Conservation (phyloP, 1,140 invertebrate species). For the Papilio aristodemus region DNA sequence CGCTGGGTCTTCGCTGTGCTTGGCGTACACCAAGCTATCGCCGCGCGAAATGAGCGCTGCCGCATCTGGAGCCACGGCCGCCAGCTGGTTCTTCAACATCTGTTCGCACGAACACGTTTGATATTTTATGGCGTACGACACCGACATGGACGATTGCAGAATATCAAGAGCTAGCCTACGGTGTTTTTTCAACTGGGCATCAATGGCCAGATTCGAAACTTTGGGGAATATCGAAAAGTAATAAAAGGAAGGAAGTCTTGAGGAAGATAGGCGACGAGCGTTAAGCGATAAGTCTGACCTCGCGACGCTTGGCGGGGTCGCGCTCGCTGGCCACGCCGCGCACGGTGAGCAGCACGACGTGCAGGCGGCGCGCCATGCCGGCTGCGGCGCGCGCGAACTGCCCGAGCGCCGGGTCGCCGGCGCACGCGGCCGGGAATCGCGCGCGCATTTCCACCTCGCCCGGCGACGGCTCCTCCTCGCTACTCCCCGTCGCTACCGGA, state of each 20-base stretch:
- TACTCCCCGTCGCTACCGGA: slow-evolving; percentile 36
- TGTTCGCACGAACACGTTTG: slow-evolving; percentile 41
- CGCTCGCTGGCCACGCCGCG: slow-evolving; percentile 84
- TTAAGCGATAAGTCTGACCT: too few relatives aligned
- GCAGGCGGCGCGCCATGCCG: slow-evolving; percentile 85
- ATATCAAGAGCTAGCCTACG: too few relatives aligned
- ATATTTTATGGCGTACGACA: too few relatives aligned
- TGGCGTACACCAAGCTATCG: slow-evolving; percentile 84
- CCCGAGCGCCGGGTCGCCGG: slow-evolving; percentile 73
- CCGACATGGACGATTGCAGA: too few relatives aligned
- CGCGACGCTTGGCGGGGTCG: slow-evolving; percentile 84
- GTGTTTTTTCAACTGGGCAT: too few relatives aligned
- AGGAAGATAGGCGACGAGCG: too few relatives aligned
- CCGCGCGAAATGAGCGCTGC: slow-evolving; percentile 89
- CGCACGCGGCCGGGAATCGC: slow-evolving; percentile 59
- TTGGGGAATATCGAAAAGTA: too few relatives aligned
- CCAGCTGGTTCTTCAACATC: slow-evolving; percentile 84
- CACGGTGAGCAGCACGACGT: slow-evolving; percentile 85
- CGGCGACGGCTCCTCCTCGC: background rate
- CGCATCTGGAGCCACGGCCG: slow-evolving; percentile 87
- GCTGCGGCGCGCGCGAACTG: slow-evolving; percentile 82
- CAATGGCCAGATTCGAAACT: too few relatives aligned
- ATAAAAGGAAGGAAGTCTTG: too few relatives aligned
- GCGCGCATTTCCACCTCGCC: slow-evolving; percentile 26
- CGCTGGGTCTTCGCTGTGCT: slow-evolving; percentile 79